phyloP scores from a whole-genome alignment of 2,113 vertebrate species.

The Hydropotes inermis region DNA sequence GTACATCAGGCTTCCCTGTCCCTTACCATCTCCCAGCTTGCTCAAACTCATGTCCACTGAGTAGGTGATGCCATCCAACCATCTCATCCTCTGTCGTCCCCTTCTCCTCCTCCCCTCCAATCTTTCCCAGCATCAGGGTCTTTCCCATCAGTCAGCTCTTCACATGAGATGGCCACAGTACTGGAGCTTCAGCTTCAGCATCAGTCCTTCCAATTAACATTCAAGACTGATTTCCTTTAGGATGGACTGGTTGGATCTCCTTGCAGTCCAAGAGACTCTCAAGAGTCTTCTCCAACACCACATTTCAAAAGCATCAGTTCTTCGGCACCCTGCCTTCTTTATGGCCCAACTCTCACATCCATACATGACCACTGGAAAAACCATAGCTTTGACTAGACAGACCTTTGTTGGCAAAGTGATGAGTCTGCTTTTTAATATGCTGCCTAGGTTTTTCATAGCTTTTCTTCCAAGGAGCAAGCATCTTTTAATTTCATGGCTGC shows the following conservation, averaged over 20 bases:
- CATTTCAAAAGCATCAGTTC: neutral
- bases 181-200: neutral
- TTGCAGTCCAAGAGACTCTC: neutral
- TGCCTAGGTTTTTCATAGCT: neutral
- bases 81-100: neutral
- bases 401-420: neutral
- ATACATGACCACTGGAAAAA: neutral
- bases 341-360: neutral
- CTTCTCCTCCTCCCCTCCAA: neutral
- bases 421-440: neutral
- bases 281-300: neutral
- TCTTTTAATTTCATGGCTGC: neutral
- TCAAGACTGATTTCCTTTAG: neutral
- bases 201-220: neutral
- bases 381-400: neutral
- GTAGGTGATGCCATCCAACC: neutral
- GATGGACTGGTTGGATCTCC: neutral
- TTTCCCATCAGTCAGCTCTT: neutral
- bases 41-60: neutral
- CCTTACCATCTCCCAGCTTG: neutral
- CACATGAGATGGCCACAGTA: neutral
- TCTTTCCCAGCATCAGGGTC: neutral
- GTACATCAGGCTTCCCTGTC: neutral
- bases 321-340: neutral
- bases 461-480: neutral